These are phyloP conservation scores for Pelagia noctiluca DNA, from an alignment of 30 jellyfish, hydroid and myxozoan genomes.

Conservation along the genomic window DNA sequence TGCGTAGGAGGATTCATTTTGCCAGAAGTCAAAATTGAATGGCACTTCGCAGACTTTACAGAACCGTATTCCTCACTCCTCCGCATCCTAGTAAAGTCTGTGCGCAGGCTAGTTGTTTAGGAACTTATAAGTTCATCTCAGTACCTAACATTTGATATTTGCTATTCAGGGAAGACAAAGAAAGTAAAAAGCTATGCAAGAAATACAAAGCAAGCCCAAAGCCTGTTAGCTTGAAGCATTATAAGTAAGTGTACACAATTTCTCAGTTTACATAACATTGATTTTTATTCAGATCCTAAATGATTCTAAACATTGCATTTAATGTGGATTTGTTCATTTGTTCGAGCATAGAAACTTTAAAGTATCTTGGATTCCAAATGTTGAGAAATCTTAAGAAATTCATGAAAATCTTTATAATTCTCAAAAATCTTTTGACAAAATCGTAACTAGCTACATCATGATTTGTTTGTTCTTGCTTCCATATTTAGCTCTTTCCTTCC, in stretches of 20 bases:
- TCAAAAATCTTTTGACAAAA: neutral
- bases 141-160: neutral
- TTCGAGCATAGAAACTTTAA: neutral
- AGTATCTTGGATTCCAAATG: neutral
- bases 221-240: constrained; percentile 85
- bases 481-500: too few relatives aligned
- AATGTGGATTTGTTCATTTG: neutral
- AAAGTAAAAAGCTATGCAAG: constrained; percentile 87
- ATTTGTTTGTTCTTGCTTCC: neutral
- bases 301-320: too few relatives aligned
- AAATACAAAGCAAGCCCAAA: constrained; percentile 82
- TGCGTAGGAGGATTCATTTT: too few relatives aligned
- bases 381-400: neutral
- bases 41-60: too few relatives aligned
- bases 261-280: neutral
- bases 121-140: neutral
- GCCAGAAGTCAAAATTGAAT: too few relatives aligned
- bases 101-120: too few relatives aligned
- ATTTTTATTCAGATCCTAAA: too few relatives aligned
- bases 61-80: too few relatives aligned
- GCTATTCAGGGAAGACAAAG: constrained; percentile 81
- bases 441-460: neutral
- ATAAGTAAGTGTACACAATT: constrained; percentile 75
- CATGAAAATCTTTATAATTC: neutral
- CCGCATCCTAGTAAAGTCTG: too few relatives aligned